Evolutionary conservation across 2,113 vertebrate species (phyloP), one percentile per base, ranked within the genome.

Genomic region (Xiphophorus couchianus): DNA sequence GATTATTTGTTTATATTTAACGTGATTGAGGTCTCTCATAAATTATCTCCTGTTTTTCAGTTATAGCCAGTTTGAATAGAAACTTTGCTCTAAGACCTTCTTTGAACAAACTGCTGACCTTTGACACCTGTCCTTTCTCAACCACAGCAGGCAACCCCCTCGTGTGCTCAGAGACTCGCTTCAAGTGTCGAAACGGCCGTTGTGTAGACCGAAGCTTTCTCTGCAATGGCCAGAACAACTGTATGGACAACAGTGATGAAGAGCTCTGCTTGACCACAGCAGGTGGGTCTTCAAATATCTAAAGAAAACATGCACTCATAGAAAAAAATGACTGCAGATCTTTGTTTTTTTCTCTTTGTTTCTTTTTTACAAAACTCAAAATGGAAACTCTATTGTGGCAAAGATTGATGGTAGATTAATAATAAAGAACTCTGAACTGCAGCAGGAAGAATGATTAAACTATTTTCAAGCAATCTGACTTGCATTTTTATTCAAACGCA

Each of bases 141-240:
- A 64, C 86, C 28, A 1, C 94, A 98, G 96, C 97, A 76, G 96
- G 95, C 51, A 97, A 98, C 88, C 97, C 98, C 13, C 87, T 97
- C 89, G 94, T 99, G 30, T 99, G 98, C 87, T 97, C 97, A 0
- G 96, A 97, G 0, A 94, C 96, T 63, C 96, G 98, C 64, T 99
- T 98, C 93, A 97, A 97, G 93, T 99, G 98, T 83, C 95, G 93
- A 79, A 99, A 99, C 0, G 97, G 97, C 19, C 96, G 96, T 64
- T 99, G 98, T 90, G 96, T 99, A 9, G 97, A 99, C 90, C 97
- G 96, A 88, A 99, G 98, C 90, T 99, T 99, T 88, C 93, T 99
- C 64, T 99, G 98, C 4, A 97, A 99, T 0, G 97, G 96, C 61
- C 94, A 98, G 33, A 96, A 99, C 81, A 99, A 99, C 92, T 99